Conservation (phyloP, 1,140 invertebrate species). For the Pseudachorutes palmiensis region DNA sequence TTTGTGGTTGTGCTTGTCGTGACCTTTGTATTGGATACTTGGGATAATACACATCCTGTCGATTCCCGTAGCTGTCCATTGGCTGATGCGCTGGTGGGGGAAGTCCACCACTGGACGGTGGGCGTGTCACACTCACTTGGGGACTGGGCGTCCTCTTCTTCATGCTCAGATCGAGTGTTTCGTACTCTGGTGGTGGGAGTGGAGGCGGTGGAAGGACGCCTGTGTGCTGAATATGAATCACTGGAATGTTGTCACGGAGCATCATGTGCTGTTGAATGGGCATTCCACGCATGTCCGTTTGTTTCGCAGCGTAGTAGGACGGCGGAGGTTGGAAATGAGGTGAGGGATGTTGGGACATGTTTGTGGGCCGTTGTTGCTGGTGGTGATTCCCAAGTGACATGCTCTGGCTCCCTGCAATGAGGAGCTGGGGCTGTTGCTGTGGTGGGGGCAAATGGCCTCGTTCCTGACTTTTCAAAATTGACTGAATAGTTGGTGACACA, state of each 20-base stretch:
- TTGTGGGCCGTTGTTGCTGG: neutral
- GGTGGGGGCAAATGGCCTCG: constrained; percentile 25
- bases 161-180: constrained; percentile 69
- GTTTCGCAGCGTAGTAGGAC: too few species aligned
- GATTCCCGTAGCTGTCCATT: constrained; percentile 28
- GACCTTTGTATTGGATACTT: constrained; percentile 23
- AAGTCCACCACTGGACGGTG: constrained; percentile 21
- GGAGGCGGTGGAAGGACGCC: constrained; percentile 11
- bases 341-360: neutral
- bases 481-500: constrained; percentile 56
- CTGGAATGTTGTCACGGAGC: constrained; percentile 19
- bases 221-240: constrained; percentile 17
- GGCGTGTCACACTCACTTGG: constrained; percentile 21
- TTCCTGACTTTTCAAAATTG: constrained; percentile 49
- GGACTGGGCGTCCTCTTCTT: constrained; percentile 50
- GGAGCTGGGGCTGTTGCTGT: neutral
- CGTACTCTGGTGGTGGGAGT: constrained; percentile 44
- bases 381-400: neutral
- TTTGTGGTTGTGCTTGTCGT: constrained; percentile 4
- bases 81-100: constrained; percentile 38
- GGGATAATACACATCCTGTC: constrained; percentile 22
- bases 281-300: constrained; percentile 20
- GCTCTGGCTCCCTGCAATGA: too few species aligned
- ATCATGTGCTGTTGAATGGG: constrained; percentile 23
- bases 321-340: neutral